Conservation (phyloP, 1,140 invertebrate species). For the Anagrus nilaparvatae region DNA sequence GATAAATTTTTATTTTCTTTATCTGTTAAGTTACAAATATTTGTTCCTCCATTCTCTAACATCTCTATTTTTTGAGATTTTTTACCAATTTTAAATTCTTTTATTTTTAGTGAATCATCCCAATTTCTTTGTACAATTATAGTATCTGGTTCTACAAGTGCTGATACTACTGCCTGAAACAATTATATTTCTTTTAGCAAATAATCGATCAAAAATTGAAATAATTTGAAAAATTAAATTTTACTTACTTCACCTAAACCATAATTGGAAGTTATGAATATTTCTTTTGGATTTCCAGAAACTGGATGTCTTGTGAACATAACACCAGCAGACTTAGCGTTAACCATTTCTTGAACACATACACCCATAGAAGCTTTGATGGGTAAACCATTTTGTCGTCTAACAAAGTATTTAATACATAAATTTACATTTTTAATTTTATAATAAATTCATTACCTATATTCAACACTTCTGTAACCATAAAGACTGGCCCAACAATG, state of each 20-base stretch:
- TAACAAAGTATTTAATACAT: conserved; percentile 10
- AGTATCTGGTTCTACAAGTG: conserved; percentile 62
- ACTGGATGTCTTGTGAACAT: conserved; percentile 70
- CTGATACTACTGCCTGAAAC: conserved; percentile 66
- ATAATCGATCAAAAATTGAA: conserved; percentile 7
- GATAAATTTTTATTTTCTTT: conserved; percentile 38
- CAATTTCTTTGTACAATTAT: conserved; percentile 47
- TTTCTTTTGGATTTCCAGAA: conserved; percentile 51
- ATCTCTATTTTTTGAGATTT: conserved; percentile 48
- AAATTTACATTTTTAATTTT: not conserved
- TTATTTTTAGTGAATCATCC: conserved; percentile 40
- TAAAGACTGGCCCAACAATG: conserved; percentile 75
- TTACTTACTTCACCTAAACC: conserved; percentile 63
- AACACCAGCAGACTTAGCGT: conserved; percentile 62
- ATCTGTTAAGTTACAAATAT: conserved; percentile 25
- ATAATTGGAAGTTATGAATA: conserved; percentile 69
- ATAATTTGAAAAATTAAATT: conserved; percentile 10
- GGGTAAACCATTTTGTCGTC: conserved; percentile 55
- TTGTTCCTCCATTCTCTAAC: conserved; percentile 25
- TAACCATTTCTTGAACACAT: conserved; percentile 70
- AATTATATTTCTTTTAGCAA: not conserved
- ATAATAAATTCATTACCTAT: conserved; percentile 32
- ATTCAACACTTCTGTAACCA: conserved; percentile 62
- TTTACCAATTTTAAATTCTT: conserved; percentile 42
- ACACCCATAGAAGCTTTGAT: conserved; percentile 61